Evolutionary conservation across 2,888 invertebrate genomes (phyloP).

Genomic region (Agriopis marginaria): DNA sequence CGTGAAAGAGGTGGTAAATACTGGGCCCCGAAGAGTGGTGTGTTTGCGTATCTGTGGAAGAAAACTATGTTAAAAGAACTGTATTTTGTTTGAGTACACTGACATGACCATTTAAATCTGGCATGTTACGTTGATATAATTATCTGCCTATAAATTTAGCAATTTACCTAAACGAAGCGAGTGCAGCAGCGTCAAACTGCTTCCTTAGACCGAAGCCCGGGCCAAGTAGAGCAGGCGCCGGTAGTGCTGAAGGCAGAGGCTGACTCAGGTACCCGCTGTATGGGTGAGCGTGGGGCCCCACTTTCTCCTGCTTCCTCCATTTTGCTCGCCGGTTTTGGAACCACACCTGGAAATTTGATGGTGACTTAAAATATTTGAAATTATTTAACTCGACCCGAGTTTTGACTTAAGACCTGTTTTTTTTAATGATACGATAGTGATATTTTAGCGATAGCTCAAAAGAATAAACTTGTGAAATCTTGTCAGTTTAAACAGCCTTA

Average conservation of each 20-base stretch:
- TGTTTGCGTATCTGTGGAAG: constrained; percentile 73
- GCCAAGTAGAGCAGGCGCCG: constrained; percentile 91
- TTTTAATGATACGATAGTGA: no score
- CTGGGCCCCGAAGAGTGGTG: constrained; percentile 76
- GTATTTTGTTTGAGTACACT: neutral
- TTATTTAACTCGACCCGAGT: no score
- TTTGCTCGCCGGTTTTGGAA: constrained; percentile 97
- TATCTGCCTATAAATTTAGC: neutral
- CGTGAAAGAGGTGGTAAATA: constrained; percentile 76
- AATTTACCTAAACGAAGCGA: constrained; percentile 90
- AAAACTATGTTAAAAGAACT: constrained; percentile 19
- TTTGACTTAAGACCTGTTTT: no score
- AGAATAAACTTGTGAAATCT: no score
- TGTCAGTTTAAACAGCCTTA: no score
- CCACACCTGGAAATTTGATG: constrained; percentile 90
- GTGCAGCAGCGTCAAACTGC: constrained; percentile 88
- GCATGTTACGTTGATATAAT: no score
- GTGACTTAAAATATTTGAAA: neutral
- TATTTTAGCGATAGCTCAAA: no score
- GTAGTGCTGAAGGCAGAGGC: constrained; percentile 88
- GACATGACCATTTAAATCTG: neutral
- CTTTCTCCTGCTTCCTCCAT: constrained; percentile 97
- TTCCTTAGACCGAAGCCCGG: constrained; percentile 91
- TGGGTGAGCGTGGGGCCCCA: constrained; percentile 95
- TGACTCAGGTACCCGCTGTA: constrained; percentile 93